Evolutionary conservation across 2,113 vertebrate genomes (phyloP), one percentile per base, ranked within the genome.

Genomic region (Ceratotherium simum): DNA sequence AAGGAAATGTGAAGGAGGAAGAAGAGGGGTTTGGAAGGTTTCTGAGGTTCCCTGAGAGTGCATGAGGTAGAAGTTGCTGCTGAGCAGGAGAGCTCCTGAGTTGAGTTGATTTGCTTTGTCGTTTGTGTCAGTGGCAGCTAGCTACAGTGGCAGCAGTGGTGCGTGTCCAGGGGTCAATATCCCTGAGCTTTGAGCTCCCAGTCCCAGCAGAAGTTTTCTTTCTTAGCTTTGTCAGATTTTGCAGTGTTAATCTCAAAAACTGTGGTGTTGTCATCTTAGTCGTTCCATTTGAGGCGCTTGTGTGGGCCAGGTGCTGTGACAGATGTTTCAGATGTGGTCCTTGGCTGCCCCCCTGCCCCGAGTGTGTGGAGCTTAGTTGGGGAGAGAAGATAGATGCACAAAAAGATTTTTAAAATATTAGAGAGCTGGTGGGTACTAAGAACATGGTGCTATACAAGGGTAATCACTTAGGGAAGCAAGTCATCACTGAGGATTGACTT

Each of bases 1-100:
- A 84, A 95, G 94, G 83, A 92, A 67, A 64, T 25, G 8, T 25
- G 56, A 85, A 31, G 14, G 62, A 91, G 64, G 80, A 95, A 88
- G 90, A 67, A 36, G 86, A 18, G 5, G 33, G 75, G 13, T n/a
- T 80, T 36, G 81, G 67, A 91, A 92, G 82, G 70, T 23, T 56
- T 82, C 54, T 73, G 80, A 91, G 69, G 67, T 36, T 64, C 85
- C 78, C 42, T 23, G 8, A 54, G 60, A 42, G 29, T 46, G 54
- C 31, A 29, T n/a, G 51, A 46, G 27, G 36, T 56, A 3, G 78
- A 72, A 87, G 78, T 33, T 51, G 18, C 48, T 13, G 54, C 33
- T 18, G 16, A 51, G 70, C 75, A 18, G 39, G 42, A 60, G 46
- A 65, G 21, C 86, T 91, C 88, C 21, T 92, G 36, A 88, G 5